Conservation (phyloP, 2,888 invertebrate species). For the Nezara viridula region DNA sequence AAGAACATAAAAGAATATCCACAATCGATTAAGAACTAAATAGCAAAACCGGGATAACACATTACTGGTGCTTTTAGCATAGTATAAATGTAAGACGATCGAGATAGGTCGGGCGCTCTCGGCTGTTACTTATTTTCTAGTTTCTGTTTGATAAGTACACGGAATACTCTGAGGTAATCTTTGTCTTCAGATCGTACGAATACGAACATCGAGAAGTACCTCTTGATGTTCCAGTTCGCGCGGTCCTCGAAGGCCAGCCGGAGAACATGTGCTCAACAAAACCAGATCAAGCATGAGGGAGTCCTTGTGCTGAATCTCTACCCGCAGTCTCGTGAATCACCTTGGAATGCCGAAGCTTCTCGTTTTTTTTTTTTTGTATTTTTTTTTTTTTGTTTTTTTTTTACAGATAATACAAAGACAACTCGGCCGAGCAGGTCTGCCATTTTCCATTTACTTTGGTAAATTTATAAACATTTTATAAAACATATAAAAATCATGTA, state of each 20-base stretch:
- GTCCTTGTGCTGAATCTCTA: not conserved
- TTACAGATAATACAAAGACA: not conserved
- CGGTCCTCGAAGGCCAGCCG: not conserved
- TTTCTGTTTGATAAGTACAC: no score
- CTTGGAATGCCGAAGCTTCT: not conserved
- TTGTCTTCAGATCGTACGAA: no score
- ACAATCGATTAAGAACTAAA: no score
- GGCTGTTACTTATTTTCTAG: no score
- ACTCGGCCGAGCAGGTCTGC: not conserved
- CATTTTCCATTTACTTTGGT: not conserved
- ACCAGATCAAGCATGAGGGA: slow-evolving; percentile 31
- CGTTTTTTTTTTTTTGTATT: not conserved
- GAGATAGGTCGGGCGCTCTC: no score
- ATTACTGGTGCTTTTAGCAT: no score
- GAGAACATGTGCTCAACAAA: not conserved
- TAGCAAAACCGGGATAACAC: no score
- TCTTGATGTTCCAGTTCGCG: not conserved
- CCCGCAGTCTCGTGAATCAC: not conserved
- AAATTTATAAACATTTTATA: not conserved
- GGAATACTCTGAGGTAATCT: no score
- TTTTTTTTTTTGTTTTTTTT: not conserved
- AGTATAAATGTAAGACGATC: no score
- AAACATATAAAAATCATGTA: no score
- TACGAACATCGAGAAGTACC: not conserved
- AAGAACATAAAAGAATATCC: no score